phyloP scores from a whole-genome alignment of 2,888 invertebrate genomes.

The Furcula furcula region DNA sequence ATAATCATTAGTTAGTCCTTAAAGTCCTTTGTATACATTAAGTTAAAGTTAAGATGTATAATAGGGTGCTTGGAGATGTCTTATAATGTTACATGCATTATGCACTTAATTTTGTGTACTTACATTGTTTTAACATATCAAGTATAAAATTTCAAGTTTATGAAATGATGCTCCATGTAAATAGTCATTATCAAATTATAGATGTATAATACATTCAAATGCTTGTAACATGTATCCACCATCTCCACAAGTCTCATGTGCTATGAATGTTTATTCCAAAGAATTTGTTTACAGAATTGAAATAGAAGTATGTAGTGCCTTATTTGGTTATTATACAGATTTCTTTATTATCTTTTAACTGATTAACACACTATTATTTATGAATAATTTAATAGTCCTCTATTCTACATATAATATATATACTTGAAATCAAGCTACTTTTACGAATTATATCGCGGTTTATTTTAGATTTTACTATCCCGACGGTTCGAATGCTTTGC shows the following conservation, averaged over 20 bases:
- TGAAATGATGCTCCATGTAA: slow-evolving; percentile 32
- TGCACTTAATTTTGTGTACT: slow-evolving; percentile 48
- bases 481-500: too few species aligned
- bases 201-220: slow-evolving; percentile 28
- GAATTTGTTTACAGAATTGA: slow-evolving; percentile 20
- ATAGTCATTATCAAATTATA: slow-evolving; percentile 44
- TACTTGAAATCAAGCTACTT: too few species aligned
- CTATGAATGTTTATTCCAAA: slow-evolving; percentile 32
- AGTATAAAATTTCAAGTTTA: slow-evolving; percentile 32
- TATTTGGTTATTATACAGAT: slow-evolving; percentile 42
- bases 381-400: slow-evolving; percentile 3
- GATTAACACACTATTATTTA: slow-evolving; percentile 7
- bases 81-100: slow-evolving; percentile 38
- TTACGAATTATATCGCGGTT: too few species aligned
- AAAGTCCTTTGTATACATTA: slow-evolving; percentile 34
- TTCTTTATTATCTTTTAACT: slow-evolving; percentile 9
- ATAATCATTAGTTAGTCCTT: slow-evolving; percentile 33
- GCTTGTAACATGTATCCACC: slow-evolving; percentile 40
- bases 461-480: too few species aligned
- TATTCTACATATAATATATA: too few species aligned
- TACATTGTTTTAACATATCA: slow-evolving; percentile 61
- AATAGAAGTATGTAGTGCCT: slow-evolving; percentile 57
- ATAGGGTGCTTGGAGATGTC: slow-evolving; percentile 50
- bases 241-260: slow-evolving; percentile 45
- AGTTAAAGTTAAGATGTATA: slow-evolving; percentile 36